Evolutionary conservation across 1,140 invertebrate species (phyloP), one percentile per base, ranked within the genome.

Genomic region (Intoshia linei): DNA sequence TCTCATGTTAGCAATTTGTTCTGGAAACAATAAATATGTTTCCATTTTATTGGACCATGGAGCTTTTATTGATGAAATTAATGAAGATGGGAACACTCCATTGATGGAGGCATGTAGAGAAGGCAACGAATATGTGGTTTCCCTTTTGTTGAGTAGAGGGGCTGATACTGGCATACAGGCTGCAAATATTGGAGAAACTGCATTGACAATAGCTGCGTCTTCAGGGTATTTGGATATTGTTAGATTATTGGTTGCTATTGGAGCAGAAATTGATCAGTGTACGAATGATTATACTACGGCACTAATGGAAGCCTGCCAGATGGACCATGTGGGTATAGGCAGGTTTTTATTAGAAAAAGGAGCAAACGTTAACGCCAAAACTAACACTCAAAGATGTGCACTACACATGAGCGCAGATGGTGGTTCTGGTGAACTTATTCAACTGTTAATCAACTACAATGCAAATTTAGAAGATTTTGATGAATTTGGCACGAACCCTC

Each of bases 61-160:
- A 40, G 87, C 87, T 15, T 90, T 95, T 54, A 81, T 95, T 44
- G 87, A 98, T 59, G 87, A 95, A 62, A 83, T 67, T 20, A 95
- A 95, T 59, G 84, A 95, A 55, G 87, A 95, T 62, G 83, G 84
- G n/a, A 93, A 93, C 56, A 93, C 84, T 5, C 83, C 84, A n/a
- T 60, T 98, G 25, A 60, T 60, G 57, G 87, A 95, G 64, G 84
- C 83, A 37, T 77, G 81, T 15, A 63, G 87, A 13, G 87, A 95
- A 61, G 87, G 87, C 17, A 84, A 98, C 55, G 76, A 92, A 54
- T 78, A 87, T 55, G 90, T 93, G 76, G 83, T 93, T 10, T 75
- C 77, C 23, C 61, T 90, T 30, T 66, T 95, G 17, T 62, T 93
- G 1, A 72, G 70, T 41, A 25, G 30, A 70, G 72, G 76, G 43